phyloP scores from a whole-genome alignment of 2,888 invertebrate genomes.

The Amblyteles armatorius region DNA sequence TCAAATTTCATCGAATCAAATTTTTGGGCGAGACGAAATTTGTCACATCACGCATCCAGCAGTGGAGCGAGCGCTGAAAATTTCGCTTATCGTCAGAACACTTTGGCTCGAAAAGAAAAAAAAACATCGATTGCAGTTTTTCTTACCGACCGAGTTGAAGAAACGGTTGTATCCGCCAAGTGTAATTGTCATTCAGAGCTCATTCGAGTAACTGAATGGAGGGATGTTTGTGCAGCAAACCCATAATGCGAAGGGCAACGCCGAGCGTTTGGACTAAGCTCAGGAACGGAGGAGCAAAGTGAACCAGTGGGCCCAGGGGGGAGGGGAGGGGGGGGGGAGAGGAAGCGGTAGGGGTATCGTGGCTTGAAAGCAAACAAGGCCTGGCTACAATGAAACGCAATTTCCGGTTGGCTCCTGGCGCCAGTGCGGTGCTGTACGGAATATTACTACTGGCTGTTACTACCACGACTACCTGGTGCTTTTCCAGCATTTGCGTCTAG shows the following conservation, averaged over 20 bases:
- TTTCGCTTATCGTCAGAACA: too few relatives aligned
- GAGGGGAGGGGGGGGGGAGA: conserved; percentile 25
- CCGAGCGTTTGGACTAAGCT: conserved; percentile 52
- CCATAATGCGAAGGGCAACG: conserved; percentile 59
- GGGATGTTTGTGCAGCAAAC: conserved; percentile 53
- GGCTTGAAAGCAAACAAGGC: conserved; percentile 82
- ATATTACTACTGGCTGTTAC: conserved; percentile 45
- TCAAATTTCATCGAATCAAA: too few relatives aligned
- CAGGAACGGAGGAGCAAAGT: conserved; percentile 51
- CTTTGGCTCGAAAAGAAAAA: neutral
- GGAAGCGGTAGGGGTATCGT: conserved; percentile 75
- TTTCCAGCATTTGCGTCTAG: conserved; percentile 70
- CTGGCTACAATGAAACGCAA: conserved; percentile 84
- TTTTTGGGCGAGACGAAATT: too few relatives aligned
- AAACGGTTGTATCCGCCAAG: conserved; percentile 71
- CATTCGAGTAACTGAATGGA: conserved; percentile 69
- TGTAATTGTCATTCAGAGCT: conserved; percentile 82
- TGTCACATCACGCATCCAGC: too few relatives aligned
- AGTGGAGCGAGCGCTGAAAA: neutral
- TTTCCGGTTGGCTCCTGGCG: conserved; percentile 79
- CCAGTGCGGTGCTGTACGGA: conserved; percentile 50
- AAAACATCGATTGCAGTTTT: conserved; percentile 1
- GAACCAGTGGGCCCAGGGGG: conserved; percentile 55
- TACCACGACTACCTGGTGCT: conserved; percentile 38
- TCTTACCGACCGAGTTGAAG: conserved; percentile 2